Conservation (phyloP, 2,888 invertebrate species). For the Synanthedon tipuliformis region DNA sequence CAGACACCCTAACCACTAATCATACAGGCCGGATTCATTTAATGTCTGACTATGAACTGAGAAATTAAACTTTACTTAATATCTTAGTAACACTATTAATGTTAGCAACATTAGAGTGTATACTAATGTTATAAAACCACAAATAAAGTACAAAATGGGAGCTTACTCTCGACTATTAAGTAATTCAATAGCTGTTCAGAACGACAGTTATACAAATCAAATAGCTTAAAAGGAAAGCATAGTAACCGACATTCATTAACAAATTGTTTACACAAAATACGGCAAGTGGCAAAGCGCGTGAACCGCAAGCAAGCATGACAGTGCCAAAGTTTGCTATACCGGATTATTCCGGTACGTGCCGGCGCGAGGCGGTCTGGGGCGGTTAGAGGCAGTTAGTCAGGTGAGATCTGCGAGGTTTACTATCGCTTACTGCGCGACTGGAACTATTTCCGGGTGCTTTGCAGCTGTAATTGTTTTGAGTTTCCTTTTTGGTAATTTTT, state of each 20-base stretch:
- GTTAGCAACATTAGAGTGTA: no score
- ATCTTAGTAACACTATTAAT: no score
- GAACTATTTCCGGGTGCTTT: neutral
- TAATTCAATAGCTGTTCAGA: no score
- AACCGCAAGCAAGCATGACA: slow-evolving; percentile 51
- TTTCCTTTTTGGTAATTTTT: neutral
- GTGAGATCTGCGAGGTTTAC: slow-evolving; percentile 45
- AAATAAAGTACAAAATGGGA: no score
- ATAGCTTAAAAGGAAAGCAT: neutral
- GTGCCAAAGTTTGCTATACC: slow-evolving; percentile 52
- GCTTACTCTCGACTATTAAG: no score
- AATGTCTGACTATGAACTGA: no score
- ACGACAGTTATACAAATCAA: neutral
- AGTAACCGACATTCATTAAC: slow-evolving; percentile 26
- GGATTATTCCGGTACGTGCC: slow-evolving; percentile 41
- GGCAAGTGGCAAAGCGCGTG: slow-evolving; percentile 38
- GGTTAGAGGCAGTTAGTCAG: slow-evolving; percentile 30
- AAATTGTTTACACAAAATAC: slow-evolving; percentile 26
- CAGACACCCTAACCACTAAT: no score
- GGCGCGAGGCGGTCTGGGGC: slow-evolving; percentile 26
- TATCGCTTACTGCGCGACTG: slow-evolving; percentile 14
- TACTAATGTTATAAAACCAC: no score
- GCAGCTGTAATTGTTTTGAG: neutral
- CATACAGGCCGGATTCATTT: no score
- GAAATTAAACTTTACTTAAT: no score